phyloP scores from a whole-genome alignment of 2,888 invertebrate genomes.

The Oxytorus armatus region DNA sequence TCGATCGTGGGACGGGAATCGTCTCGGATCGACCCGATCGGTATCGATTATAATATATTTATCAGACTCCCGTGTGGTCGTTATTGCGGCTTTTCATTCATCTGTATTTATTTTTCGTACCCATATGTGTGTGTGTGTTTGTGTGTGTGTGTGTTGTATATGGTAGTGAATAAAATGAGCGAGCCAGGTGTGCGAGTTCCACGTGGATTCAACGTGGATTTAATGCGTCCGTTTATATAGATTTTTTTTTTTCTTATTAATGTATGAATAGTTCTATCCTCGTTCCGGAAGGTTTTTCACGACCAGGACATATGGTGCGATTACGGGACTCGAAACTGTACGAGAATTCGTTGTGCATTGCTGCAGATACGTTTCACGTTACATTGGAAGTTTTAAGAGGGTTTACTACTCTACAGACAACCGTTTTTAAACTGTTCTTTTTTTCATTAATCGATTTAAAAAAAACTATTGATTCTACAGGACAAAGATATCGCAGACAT shows the following conservation, averaged over 20 bases:
- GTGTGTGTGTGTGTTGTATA: too few relatives aligned
- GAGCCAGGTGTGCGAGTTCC: constrained; percentile 53
- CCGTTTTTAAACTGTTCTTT: too few relatives aligned
- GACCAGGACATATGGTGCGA: constrained; percentile 37
- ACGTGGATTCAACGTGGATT: constrained; percentile 38
- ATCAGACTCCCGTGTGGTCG: constrained; percentile 30
- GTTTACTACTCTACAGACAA: too few relatives aligned
- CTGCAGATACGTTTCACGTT: neutral
- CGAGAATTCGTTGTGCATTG: constrained; percentile 23
- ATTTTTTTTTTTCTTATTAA: constrained; percentile 24
- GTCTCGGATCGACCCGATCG: constrained; percentile 43
- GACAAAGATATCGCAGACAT: too few relatives aligned
- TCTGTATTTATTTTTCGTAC: constrained; percentile 8
- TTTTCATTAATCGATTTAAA: too few relatives aligned
- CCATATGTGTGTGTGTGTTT: too few relatives aligned
- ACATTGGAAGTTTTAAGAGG: neutral
- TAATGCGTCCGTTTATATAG: constrained; percentile 40
- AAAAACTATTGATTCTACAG: too few relatives aligned
- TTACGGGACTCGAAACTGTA: constrained; percentile 62
- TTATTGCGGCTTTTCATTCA: constrained; percentile 31
- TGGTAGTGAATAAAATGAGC: constrained; percentile 26
- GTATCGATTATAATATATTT: constrained; percentile 60
- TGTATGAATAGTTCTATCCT: constrained; percentile 30
- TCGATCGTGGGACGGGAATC: constrained; percentile 60
- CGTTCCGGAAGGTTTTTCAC: constrained; percentile 29